Evolutionary conservation across 2,113 vertebrate species (phyloP).

Genomic region (Alouatta palliata): DNA sequence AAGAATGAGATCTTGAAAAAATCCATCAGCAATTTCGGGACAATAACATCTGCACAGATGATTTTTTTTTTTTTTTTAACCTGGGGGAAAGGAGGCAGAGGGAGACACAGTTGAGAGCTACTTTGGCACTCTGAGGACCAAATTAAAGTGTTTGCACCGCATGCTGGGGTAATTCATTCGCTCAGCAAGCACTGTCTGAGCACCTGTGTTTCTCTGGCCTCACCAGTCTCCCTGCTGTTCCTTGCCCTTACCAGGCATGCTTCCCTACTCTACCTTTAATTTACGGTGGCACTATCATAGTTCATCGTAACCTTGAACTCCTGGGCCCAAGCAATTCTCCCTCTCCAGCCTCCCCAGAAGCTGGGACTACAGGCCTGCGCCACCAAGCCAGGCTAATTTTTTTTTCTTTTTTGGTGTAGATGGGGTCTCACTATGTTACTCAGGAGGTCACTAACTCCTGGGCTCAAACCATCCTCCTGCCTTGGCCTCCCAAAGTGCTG

Average conservation of each 20-base stretch:
- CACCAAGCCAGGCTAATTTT: too few relatives aligned
- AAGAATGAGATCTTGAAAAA: slow-evolving; percentile 35
- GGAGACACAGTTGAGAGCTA: neutral
- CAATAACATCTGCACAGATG: neutral
- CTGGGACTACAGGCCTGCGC: too few relatives aligned
- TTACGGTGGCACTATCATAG: neutral
- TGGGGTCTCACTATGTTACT: too few relatives aligned
- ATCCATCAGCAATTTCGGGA: neutral
- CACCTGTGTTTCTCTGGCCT: neutral
- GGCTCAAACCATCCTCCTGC: too few relatives aligned
- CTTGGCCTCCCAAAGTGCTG: too few relatives aligned
- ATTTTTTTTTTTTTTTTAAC: neutral
- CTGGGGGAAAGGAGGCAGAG: neutral
- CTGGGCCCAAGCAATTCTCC: too few relatives aligned
- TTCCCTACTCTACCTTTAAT: neutral
- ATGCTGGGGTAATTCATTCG: neutral
- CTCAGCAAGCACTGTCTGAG: neutral
- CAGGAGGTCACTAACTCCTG: too few relatives aligned
- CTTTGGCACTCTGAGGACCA: neutral
- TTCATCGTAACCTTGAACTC: too few relatives aligned
- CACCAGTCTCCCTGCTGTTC: neutral
- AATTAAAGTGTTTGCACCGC: neutral
- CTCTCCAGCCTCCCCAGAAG: too few relatives aligned
- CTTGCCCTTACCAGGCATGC: neutral
- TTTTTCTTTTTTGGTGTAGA: too few relatives aligned